A percentile compares a stretch with the other conserved stretches of the same genome.
These are phyloP conservation scores for Asteroscopus sphinx DNA, from an alignment of 2,888 invertebrate species.

Conservation along the genomic window DNA sequence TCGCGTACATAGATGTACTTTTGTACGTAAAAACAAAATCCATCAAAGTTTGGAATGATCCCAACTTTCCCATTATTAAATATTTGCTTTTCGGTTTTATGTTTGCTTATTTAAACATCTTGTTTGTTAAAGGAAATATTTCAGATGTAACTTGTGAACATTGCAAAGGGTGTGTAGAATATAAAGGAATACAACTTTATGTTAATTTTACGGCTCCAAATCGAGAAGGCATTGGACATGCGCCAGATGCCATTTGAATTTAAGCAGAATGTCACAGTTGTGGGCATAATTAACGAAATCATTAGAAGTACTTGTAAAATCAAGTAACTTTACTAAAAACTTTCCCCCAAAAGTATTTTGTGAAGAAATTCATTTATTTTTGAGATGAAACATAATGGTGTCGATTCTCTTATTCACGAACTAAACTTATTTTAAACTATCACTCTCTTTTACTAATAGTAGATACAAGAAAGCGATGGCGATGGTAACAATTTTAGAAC, in stretches of 20 bases:
- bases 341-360: background rate
- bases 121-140: conserved; percentile 21
- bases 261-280: conserved; percentile 13
- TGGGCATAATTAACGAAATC: conserved; percentile 5
- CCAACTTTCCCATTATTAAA: conserved; percentile 45
- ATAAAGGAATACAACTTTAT: conserved; percentile 13
- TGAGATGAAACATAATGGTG: conserved; percentile 1
- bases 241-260: conserved; percentile 16
- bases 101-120: conserved; percentile 14
- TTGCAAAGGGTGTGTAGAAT: conserved; percentile 11
- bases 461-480: too few species aligned
- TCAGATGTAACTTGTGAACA: conserved; percentile 1
- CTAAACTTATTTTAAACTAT: too few species aligned
- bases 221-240: conserved; percentile 4
- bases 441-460: too few species aligned
- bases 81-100: conserved; percentile 21
- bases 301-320: conserved; percentile 15
- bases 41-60: conserved; percentile 42
- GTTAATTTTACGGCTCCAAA: conserved; percentile 5
- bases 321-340: background rate
- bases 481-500: too few species aligned
- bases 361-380: conserved; percentile 4
- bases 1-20: conserved; percentile 5
- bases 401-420: too few species aligned
- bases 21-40: conserved; percentile 28